Conservation (phyloP, 92 coral and sea anemone species). For the Palythoa heliodiscus region DNA sequence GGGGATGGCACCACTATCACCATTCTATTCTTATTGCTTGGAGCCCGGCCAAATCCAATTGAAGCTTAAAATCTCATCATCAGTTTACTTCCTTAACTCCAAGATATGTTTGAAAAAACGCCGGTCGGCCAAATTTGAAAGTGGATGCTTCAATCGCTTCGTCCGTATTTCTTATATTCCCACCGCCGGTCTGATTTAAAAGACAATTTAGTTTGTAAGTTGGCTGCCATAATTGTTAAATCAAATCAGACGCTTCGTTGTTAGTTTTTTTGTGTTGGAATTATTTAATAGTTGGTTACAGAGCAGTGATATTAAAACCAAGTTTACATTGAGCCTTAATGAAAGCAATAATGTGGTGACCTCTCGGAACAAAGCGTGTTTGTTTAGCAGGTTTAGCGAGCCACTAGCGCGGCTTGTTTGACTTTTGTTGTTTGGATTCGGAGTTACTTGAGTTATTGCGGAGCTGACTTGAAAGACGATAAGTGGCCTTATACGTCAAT, state of each 20-base stretch:
- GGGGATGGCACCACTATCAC: not conserved
- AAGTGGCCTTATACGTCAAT: slow-evolving; percentile 17
- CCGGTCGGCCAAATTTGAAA: not conserved
- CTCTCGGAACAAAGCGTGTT: slow-evolving; percentile 28
- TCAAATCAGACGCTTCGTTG: not conserved
- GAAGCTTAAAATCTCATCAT: not conserved
- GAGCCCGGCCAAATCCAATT: not conserved
- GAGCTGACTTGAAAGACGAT: slow-evolving; percentile 39
- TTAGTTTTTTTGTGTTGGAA: not conserved
- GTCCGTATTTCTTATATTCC: not conserved
- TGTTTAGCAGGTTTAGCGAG: slow-evolving; percentile 5
- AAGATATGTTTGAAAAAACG: not conserved
- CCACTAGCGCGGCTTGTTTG: slow-evolving; percentile 7
- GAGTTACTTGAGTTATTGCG: slow-evolving; percentile 10
- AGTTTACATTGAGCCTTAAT: slow-evolving; percentile 14
- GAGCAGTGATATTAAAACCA: slow-evolving; percentile 7
- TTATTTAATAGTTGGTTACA: not conserved
- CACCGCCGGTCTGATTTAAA: not conserved
- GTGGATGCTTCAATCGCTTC: not conserved
- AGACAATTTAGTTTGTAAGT: not conserved
- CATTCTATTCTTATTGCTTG: not conserved
- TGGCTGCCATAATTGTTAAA: not conserved
- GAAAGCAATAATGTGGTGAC: not conserved
- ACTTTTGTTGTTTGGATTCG: slow-evolving; percentile 14
- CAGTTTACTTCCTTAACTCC: not conserved